These are phyloP conservation scores for Xenotilapia flavipinnis DNA, from an alignment of 2,113 vertebrate species.

Conservation along the genomic window DNA sequence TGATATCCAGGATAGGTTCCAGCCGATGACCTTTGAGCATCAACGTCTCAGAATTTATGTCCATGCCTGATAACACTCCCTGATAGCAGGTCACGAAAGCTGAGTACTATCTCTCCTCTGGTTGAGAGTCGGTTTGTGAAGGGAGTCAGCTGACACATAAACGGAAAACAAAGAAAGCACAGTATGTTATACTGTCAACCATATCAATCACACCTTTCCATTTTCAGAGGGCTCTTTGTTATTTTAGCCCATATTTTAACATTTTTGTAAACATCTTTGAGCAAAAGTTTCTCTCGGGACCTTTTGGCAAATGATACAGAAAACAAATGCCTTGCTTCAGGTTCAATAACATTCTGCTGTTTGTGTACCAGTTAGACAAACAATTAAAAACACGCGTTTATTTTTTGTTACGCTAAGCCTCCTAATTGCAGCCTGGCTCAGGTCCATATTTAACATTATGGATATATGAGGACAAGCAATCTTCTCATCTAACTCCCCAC, in stretches of 20 bases:
- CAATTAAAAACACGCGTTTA: background rate
- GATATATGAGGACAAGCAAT: background rate
- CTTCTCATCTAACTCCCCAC: background rate
- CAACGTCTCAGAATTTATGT: background rate
- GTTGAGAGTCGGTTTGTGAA: background rate
- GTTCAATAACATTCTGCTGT: background rate
- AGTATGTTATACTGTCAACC: accelerated
- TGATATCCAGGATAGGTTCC: background rate
- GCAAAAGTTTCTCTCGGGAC: background rate
- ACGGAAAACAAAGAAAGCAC: background rate
- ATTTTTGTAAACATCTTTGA: background rate
- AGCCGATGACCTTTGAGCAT: background rate
- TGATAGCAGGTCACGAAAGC: background rate
- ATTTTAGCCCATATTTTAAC: background rate
- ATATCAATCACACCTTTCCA: background rate
- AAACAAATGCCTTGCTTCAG: background rate
- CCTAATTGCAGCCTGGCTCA: background rate
- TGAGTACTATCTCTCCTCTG: background rate
- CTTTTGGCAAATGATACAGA: background rate
- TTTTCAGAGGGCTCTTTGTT: background rate
- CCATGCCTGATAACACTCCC: background rate
- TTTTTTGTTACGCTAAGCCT: accelerated
- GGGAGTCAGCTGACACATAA: background rate
- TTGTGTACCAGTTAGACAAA: background rate
- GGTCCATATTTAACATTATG: background rate